Evolutionary conservation across 1,140 invertebrate genomes (phyloP).

Genomic region (Hyposmocoma kahamanoa): DNA sequence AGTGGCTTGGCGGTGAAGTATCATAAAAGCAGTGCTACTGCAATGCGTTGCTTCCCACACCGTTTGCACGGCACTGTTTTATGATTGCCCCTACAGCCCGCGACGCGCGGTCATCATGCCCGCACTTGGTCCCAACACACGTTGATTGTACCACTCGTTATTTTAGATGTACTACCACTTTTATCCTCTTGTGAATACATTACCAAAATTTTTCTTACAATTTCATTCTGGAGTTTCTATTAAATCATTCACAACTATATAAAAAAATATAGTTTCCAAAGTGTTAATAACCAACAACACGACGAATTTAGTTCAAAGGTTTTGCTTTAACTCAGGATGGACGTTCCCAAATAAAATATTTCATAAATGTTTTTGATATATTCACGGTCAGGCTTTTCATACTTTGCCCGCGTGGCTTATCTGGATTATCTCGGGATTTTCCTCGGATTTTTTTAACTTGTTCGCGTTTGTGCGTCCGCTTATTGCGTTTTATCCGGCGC

Average conservation of each 20-base stretch:
- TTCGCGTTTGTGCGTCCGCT: slow-evolving; percentile 51
- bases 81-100: too few species aligned
- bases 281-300: slow-evolving; percentile 14
- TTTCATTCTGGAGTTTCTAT: slow-evolving; percentile 4
- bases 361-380: slow-evolving; percentile 64
- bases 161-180: too few species aligned
- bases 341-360: slow-evolving; percentile 49
- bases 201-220: too few species aligned
- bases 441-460: slow-evolving; percentile 54
- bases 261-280: slow-evolving; percentile 11
- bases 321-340: slow-evolving; percentile 21
- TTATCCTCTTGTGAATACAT: too few species aligned
- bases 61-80: too few species aligned
- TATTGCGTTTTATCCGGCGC: slow-evolving; percentile 50
- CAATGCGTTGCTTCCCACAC: too few species aligned
- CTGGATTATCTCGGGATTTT: slow-evolving; percentile 59
- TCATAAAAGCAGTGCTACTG: too few species aligned
- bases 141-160: too few species aligned
- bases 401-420: slow-evolving; percentile 64
- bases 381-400: slow-evolving; percentile 65
- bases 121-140: too few species aligned
- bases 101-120: too few species aligned
- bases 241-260: slow-evolving; percentile 19
- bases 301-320: slow-evolving; percentile 31
- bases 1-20: too few species aligned